Evolutionary conservation across 1,140 invertebrate species (phyloP), one percentile per base, ranked within the genome.

Genomic region (Stegodyphus dumicola): DNA sequence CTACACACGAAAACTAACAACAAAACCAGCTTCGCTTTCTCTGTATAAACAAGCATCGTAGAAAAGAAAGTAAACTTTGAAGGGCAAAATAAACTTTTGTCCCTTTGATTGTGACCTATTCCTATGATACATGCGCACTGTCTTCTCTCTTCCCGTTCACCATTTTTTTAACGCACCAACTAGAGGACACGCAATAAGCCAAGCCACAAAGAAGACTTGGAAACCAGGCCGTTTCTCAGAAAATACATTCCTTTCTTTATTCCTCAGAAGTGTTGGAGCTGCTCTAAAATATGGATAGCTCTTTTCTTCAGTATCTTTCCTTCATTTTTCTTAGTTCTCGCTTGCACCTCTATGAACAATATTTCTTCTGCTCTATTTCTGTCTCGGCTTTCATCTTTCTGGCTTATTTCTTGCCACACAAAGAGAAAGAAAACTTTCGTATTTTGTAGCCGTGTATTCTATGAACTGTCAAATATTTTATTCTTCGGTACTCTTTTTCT

Each of bases 201-300:
- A 77, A 77, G 52, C 76, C 76, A 77, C 76, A 77, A 53, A 77
- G 48, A 67, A 2, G 64, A 51, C 76, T 49, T 53, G 48, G 64
- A 66, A 77, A 77, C 11, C 6, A 9, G 33, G 6, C n/a, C 51
- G 6, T 77, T 52, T 33, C 18, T 13, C 64, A 66, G 18, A 6
- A 77, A 67, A 66, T 52, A 6, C 48, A 67, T 76, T 70, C 10
- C 33, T 70, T n/a, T 76, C 17, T 15, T 13, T 76, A 76, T 48
- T 48, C 49, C 53, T 60, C 5, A 76, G 74, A 64, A 48, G 53
- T 64, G 54, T 76, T n/a, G 18, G 64, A 17, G 10, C 60, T 9
- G 76, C 76, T 77, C 48, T 77, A 77, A 77, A 77, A 67, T 77
- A 77, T 77, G 76, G 49, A 77, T 77, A 77, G 64, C 64, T 11